These are phyloP conservation scores for Ciconia nigra DNA, from an alignment of 2,797 vertebrate species.

Conservation along the genomic window DNA sequence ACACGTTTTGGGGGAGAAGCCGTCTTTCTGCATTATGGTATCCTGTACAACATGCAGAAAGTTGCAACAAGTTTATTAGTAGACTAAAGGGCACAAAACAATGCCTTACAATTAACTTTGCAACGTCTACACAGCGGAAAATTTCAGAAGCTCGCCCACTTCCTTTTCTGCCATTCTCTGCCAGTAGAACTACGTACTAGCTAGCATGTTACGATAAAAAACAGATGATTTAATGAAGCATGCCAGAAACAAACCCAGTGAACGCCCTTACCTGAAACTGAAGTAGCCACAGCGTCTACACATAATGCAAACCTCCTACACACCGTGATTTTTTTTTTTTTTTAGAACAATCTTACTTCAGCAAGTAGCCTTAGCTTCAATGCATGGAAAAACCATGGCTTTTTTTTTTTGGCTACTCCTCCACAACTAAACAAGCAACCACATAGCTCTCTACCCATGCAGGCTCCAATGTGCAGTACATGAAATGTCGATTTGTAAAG, in stretches of 20 bases:
- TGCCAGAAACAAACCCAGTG: background rate
- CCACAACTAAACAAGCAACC: background rate
- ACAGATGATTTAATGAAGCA: rapidly evolving
- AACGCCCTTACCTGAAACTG: background rate
- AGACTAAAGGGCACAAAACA: background rate
- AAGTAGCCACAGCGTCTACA: background rate
- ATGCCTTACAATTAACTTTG: background rate
- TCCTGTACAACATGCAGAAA: rapidly evolving
- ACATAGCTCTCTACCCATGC: too few species aligned
- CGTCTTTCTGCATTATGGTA: rapidly evolving
- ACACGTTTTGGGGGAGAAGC: background rate
- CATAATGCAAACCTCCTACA: background rate
- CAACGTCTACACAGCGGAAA: background rate
- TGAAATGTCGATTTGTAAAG: background rate
- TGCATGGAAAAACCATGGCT: rapidly evolving
- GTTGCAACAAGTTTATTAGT: background rate
- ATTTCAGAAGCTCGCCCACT: background rate
- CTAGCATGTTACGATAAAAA: rapidly evolving
- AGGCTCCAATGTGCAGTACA: rapidly evolving
- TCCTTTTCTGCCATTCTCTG: background rate
- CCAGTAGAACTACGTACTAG: background rate
- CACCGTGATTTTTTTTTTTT: rapidly evolving
- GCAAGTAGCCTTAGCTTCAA: background rate
- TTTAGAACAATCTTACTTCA: background rate
- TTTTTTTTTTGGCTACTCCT: background rate